Conservation (phyloP, 2,113 vertebrate species). For the Archilochus colubris region DNA sequence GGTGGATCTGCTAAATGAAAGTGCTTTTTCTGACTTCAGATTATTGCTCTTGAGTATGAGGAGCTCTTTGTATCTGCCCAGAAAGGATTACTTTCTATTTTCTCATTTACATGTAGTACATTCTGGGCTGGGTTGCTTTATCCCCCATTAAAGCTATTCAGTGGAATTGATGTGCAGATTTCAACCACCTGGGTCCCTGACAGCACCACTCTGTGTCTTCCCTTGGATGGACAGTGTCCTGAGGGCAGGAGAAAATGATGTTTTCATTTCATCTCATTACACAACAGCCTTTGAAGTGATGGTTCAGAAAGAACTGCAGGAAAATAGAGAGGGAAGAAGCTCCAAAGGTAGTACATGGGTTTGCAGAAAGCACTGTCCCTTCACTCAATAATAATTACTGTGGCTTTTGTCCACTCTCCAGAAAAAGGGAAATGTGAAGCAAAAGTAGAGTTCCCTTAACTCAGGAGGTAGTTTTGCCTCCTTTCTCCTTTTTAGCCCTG, state of each 20-base stretch:
- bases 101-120: slow-evolving; percentile 1
- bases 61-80: slow-evolving; percentile 4
- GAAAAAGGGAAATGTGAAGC: not conserved
- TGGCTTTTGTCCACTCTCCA: not conserved
- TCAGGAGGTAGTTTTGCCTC: not conserved
- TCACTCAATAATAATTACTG: not conserved
- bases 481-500: not conserved
- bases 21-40: slow-evolving; percentile 2
- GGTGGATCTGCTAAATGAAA: not conserved
- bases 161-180: slow-evolving; percentile 1
- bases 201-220: slow-evolving; percentile 15
- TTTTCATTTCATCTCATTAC: slow-evolving; percentile 9
- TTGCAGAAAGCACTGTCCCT: not conserved
- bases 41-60: slow-evolving; percentile 31
- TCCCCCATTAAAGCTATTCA: slow-evolving; percentile 20
- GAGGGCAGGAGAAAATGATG: slow-evolving; percentile 38
- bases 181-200: slow-evolving; percentile 38
- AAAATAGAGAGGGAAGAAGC: slow-evolving; percentile 5
- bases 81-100: slow-evolving; percentile 6
- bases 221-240: slow-evolving; percentile 3
- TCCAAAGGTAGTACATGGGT: not conserved
- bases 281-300: slow-evolving; percentile 37
- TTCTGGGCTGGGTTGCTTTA: slow-evolving; percentile 15
- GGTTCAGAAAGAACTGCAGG: slow-evolving; percentile 22
- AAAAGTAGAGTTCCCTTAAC: not conserved